A percentile compares a stretch with the other conserved stretches of the same genome.
Evolutionary conservation across 2,888 invertebrate genomes (phyloP).

Genomic region (Xanthorhoe spadicearia): DNA sequence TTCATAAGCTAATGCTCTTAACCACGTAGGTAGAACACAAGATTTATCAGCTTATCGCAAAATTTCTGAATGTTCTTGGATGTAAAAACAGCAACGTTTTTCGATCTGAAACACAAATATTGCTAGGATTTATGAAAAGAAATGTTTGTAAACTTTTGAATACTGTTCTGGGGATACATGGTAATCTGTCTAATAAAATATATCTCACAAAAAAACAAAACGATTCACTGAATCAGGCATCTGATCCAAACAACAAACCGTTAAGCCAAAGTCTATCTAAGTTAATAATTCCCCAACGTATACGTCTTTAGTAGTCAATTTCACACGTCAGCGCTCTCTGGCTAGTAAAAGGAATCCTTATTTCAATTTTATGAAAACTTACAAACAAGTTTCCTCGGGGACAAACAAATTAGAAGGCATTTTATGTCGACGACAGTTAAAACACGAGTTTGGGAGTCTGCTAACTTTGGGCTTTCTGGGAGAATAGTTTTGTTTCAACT

Average conservation of each 20-base stretch:
- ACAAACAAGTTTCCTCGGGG: slow-evolving; percentile 36
- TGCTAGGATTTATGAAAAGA: neutral
- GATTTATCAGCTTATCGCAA: neutral
- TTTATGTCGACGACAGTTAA: slow-evolving; percentile 35
- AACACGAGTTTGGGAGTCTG: slow-evolving; percentile 27
- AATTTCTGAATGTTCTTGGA: neutral
- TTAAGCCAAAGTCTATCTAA: slow-evolving; percentile 15
- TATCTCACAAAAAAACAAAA: slow-evolving; percentile 8
- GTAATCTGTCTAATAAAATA: neutral
- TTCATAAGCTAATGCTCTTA: neutral
- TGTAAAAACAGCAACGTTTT: neutral
- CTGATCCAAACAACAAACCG: slow-evolving; percentile 8
- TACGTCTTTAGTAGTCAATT: slow-evolving; percentile 32
- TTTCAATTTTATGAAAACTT: slow-evolving; percentile 34
- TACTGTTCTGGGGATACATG: neutral
- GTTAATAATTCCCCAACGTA: slow-evolving; percentile 21
- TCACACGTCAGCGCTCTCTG: slow-evolving; percentile 27
- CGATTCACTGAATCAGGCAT: slow-evolving; percentile 3
- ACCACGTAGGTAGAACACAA: neutral
- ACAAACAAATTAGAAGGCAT: slow-evolving; percentile 36
- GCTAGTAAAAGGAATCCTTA: slow-evolving; percentile 29
- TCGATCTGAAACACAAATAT: neutral
- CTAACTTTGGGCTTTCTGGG: slow-evolving; percentile 21
- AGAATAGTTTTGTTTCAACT: slow-evolving; percentile 18
- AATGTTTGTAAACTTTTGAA: neutral